phyloP scores from a whole-genome alignment of 2,797 vertebrate genomes.

The Limnodromus scolopaceus region DNA sequence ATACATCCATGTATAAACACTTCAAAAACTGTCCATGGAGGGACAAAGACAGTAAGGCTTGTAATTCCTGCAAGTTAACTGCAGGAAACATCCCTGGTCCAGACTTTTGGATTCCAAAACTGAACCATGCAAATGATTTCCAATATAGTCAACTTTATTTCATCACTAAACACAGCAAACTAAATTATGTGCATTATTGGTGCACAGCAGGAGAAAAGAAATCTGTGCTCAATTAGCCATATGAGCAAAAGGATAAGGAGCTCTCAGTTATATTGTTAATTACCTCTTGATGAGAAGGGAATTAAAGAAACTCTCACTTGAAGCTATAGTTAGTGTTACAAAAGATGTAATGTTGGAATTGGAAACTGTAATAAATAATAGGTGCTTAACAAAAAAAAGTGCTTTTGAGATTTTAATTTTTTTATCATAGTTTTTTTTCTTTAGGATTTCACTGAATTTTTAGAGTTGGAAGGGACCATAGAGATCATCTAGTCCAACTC shows the following conservation, averaged over 20 bases:
- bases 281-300: not conserved
- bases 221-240: not conserved
- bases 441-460: no score
- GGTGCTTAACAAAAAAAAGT: not conserved
- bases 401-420: not conserved
- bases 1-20: not conserved
- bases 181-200: not conserved
- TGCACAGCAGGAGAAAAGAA: not conserved
- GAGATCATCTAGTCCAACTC: no score
- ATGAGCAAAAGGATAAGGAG: not conserved
- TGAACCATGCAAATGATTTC: not conserved
- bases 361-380: not conserved
- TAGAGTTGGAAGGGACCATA: no score
- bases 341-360: not conserved
- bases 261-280: not conserved
- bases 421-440: not conserved
- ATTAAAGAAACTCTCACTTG: not conserved
- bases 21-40: not conserved
- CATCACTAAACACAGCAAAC: not conserved
- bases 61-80: not conserved
- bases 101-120: not conserved
- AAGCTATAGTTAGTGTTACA: not conserved
- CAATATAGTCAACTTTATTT: not conserved
- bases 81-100: not conserved
- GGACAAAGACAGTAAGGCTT: not conserved